Conservation (phyloP, 1,140 invertebrate genomes). For the Subanguina moxae region DNA sequence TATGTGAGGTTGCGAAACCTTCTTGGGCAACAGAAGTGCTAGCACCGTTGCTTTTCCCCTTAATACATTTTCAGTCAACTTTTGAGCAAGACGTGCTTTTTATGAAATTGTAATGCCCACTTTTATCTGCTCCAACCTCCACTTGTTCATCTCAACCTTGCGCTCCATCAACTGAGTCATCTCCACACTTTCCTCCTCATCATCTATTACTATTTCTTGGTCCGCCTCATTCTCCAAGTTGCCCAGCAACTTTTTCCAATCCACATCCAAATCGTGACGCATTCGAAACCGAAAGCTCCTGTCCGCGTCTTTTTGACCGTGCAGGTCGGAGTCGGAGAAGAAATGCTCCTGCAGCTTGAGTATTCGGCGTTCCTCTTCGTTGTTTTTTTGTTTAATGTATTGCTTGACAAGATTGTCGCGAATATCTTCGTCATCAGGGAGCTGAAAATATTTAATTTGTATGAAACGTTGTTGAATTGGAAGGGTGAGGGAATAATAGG, state of each 20-base stretch:
- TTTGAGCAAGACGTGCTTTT: neutral
- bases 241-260: slow-evolving; percentile 8
- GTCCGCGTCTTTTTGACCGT: slow-evolving; percentile 18
- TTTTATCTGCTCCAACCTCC: slow-evolving; percentile 13
- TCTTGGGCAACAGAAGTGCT: no score
- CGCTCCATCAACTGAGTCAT: neutral
- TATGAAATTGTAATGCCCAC: neutral
- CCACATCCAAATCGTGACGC: slow-evolving; percentile 13
- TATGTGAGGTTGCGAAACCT: no score
- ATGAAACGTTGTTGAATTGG: neutral
- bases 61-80: neutral
- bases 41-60: no score
- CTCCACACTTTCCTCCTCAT: slow-evolving; percentile 12
- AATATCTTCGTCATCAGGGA: slow-evolving; percentile 44
- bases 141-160: slow-evolving; percentile 6
- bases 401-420: slow-evolving; percentile 43
- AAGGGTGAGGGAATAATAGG: no score
- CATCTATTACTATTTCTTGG: slow-evolving; percentile 1
- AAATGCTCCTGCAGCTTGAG: slow-evolving; percentile 39
- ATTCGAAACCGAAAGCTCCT: slow-evolving; percentile 41
- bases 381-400: slow-evolving; percentile 42
- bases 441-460: slow-evolving; percentile 12
- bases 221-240: slow-evolving; percentile 17
- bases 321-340: slow-evolving; percentile 33
- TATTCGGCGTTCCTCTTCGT: slow-evolving; percentile 39